These are phyloP conservation scores for Euzetes globulus DNA, from an alignment of 2,888 invertebrate genomes.

Conservation along the genomic window DNA sequence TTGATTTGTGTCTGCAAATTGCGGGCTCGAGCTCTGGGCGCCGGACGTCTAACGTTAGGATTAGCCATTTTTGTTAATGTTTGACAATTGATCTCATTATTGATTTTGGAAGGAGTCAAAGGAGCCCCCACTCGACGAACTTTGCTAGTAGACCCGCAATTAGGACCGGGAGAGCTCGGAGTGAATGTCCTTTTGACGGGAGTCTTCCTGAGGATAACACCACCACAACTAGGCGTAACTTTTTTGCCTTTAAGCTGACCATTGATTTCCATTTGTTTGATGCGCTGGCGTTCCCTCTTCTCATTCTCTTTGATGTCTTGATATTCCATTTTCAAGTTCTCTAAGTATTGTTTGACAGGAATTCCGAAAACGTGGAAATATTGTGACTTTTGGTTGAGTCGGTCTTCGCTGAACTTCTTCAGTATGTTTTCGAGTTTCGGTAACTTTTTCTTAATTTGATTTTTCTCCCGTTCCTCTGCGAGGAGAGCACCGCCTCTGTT, in stretches of 20 bases:
- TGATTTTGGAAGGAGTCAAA: slow-evolving; percentile 3
- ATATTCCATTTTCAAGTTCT: slow-evolving; percentile 57
- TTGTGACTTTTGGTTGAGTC: neutral
- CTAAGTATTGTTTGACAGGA: slow-evolving; percentile 57
- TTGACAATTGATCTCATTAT: neutral
- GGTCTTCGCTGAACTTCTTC: slow-evolving; percentile 50
- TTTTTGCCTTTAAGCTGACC: slow-evolving; percentile 15
- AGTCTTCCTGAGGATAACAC: slow-evolving; percentile 16
- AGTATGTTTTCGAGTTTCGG: slow-evolving; percentile 66
- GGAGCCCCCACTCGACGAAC: neutral
- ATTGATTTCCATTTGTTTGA: slow-evolving; percentile 19
- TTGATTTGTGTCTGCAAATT: neutral
- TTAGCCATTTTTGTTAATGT: neutral
- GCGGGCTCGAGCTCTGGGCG: slow-evolving; percentile 11
- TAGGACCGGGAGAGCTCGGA: neutral
- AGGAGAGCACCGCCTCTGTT: slow-evolving; percentile 80
- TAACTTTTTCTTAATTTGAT: slow-evolving; percentile 61
- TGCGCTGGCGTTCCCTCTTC: slow-evolving; percentile 44
- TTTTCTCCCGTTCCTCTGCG: slow-evolving; percentile 78
- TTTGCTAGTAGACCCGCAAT: neutral
- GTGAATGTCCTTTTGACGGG: slow-evolving; percentile 24
- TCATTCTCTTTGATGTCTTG: slow-evolving; percentile 53
- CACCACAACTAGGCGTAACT: slow-evolving; percentile 16
- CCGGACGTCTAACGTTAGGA: neutral
- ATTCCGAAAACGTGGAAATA: slow-evolving; percentile 59